Evolutionary conservation across 2,113 vertebrate species (phyloP).

Genomic region (Girardinichthys multiradiatus): DNA sequence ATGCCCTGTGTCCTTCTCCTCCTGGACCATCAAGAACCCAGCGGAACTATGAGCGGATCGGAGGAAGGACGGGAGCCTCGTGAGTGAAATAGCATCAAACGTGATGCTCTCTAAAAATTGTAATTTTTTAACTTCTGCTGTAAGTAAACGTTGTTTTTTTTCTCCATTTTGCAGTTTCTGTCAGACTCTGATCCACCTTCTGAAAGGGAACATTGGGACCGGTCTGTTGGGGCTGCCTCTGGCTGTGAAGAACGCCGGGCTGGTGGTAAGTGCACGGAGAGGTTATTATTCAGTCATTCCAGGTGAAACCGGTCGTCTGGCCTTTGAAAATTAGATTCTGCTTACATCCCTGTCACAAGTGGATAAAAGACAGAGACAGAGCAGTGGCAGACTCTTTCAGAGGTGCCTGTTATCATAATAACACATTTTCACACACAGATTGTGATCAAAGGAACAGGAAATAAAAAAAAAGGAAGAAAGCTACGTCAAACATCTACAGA

Average conservation of each 20-base stretch:
- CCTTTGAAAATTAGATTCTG: slow-evolving; percentile 16
- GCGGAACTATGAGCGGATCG: slow-evolving; percentile 77
- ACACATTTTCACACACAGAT: neutral
- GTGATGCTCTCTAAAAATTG: too few species aligned
- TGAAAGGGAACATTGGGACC: slow-evolving; percentile 95
- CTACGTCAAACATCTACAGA: neutral
- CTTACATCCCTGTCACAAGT: neutral
- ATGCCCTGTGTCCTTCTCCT: slow-evolving; percentile 67
- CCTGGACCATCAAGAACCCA: slow-evolving; percentile 68
- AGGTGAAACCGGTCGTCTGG: neutral
- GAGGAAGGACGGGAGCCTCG: slow-evolving; percentile 76
- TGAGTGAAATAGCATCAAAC: slow-evolving; percentile 47
- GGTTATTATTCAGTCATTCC: neutral
- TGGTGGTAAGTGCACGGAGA: slow-evolving; percentile 85
- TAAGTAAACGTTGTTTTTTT: neutral
- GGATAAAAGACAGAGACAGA: neutral
- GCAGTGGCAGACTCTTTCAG: neutral
- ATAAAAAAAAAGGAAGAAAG: neutral
- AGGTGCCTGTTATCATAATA: neutral
- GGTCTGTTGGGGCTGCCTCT: slow-evolving; percentile 93
- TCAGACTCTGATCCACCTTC: slow-evolving; percentile 93
- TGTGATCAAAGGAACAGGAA: neutral
- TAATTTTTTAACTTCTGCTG: neutral
- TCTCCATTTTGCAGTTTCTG: slow-evolving; percentile 79
- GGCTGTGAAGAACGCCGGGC: slow-evolving; percentile 93